Evolutionary conservation across 2,888 invertebrate genomes (phyloP), one percentile per base, ranked within the genome.

Genomic region (Mythimna vitellina): DNA sequence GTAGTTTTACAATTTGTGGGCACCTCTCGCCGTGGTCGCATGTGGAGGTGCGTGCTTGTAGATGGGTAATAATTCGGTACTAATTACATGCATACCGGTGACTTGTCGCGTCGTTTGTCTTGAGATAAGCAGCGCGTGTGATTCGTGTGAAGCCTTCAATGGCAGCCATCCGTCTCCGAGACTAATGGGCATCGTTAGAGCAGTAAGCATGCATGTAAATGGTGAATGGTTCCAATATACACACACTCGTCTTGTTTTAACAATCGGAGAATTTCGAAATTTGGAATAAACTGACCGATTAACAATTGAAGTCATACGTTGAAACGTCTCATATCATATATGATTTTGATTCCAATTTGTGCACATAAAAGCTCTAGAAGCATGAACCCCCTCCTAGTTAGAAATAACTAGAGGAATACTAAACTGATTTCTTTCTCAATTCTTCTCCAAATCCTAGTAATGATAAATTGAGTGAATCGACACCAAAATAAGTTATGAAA

Each of bases 71-170:
- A 49, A 51, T 61, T 49, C 1, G 53, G 60, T 53, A 70, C 63
- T 72, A 81, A 77, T 77, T 32, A 61, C 42, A 25, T 14, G 51
- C 64, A 53, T 22, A 68, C 29, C 42, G 42, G 29, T 0, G 61
- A 14, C 46, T 53, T 61, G 67, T 62, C 22, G 25, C 53, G 51
- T 73, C 73, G 70, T 70, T 81, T 67, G 64, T 81, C 60, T 70
- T 25, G 12, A 9, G 73, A 64, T 63, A 70, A 70, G 58, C 49
- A 53, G 35, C 66, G 60, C 66, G 60, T 60, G 76, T 66, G 65
- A 51, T 63, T 51, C 64, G 60, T 60, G 76, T 70, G 65, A 54
- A 54, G 58, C 62, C 12, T 25, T 61, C 56, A 17, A 25, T 29
- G 25, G 65, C 35, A n/a, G 58, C 54, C 22, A 63, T 75, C 57